These are phyloP conservation scores for Drosophila mauritiana DNA, from an alignment of 1,140 invertebrate species.

Conservation along the genomic window DNA sequence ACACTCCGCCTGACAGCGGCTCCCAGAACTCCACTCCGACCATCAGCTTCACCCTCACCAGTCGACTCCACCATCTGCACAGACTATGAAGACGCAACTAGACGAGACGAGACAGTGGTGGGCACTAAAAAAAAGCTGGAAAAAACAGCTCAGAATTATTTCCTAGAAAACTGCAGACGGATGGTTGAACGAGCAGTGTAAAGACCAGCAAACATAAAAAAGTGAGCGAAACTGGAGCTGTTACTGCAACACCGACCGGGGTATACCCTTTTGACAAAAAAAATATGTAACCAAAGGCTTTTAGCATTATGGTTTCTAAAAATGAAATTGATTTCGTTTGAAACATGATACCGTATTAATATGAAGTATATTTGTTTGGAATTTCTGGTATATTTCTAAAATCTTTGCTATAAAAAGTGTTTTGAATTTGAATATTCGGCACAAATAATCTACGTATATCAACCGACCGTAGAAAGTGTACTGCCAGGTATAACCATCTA, in stretches of 20 bases:
- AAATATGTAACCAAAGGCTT: no score
- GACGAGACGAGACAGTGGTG: conserved; percentile 54
- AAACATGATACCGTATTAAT: no score
- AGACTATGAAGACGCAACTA: conserved; percentile 75
- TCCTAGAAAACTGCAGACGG: conserved; percentile 67
- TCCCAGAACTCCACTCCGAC: conserved; percentile 5
- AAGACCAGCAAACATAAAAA: conserved; percentile 24
- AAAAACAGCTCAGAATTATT: conserved; percentile 65
- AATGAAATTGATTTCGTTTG: no score
- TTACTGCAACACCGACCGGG: not conserved
- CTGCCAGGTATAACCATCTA: conserved; percentile 6
- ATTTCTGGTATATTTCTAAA: no score
- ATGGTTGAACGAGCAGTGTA: conserved; percentile 52
- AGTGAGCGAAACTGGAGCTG: conserved; percentile 23
- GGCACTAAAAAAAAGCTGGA: conserved; percentile 48
- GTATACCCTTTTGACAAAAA: conserved; percentile 29
- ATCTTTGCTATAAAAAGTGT: no score
- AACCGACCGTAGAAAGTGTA: not conserved
- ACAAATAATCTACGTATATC: no score
- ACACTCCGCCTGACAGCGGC: conserved; percentile 64
- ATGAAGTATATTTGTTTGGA: no score
- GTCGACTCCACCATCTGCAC: conserved; percentile 21
- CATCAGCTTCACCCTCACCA: not conserved
- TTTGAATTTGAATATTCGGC: no score
- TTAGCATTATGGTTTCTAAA: no score